Evolutionary conservation across 2,888 invertebrate species (phyloP).

Genomic region (Automeris io): DNA sequence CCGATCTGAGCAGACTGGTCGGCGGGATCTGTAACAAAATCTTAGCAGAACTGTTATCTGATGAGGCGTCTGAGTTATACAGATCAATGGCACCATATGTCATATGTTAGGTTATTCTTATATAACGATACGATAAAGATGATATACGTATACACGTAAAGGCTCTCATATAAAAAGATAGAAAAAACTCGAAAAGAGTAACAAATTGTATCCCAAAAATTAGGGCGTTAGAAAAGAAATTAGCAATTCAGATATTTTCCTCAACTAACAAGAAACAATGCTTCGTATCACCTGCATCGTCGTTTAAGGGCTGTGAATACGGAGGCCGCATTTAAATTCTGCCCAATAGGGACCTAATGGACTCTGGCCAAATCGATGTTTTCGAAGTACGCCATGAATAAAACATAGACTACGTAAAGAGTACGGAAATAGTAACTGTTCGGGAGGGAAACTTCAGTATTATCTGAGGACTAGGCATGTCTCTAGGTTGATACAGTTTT

Average conservation of each 20-base stretch:
- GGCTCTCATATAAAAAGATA: not conserved
- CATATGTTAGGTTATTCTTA: too few relatives aligned
- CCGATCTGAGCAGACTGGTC: too few relatives aligned
- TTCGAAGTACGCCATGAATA: conserved; percentile 60
- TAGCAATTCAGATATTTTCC: not conserved
- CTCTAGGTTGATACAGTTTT: too few relatives aligned
- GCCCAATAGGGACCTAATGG: conserved; percentile 43
- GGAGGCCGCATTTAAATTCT: conserved; percentile 44
- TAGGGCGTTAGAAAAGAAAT: not conserved
- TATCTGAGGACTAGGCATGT: conserved; percentile 29
- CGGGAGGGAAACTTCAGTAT: conserved; percentile 24
- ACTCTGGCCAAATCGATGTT: conserved; percentile 55
- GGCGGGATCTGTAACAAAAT: too few relatives aligned
- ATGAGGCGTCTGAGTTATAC: too few relatives aligned
- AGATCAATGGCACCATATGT: too few relatives aligned
- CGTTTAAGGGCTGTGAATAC: conserved; percentile 20
- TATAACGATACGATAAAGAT: too few relatives aligned
- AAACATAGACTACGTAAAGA: conserved; percentile 41
- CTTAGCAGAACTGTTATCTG: too few relatives aligned
- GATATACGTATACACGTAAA: too few relatives aligned
- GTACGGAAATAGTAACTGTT: conserved; percentile 7
- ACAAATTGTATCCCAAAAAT: too few relatives aligned
- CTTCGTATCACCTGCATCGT: conserved; percentile 5
- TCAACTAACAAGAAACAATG: not conserved
- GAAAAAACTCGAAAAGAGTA: not conserved